phyloP scores from a whole-genome alignment of 2,797 vertebrate species.

The Neosilurus hyrtlii region DNA sequence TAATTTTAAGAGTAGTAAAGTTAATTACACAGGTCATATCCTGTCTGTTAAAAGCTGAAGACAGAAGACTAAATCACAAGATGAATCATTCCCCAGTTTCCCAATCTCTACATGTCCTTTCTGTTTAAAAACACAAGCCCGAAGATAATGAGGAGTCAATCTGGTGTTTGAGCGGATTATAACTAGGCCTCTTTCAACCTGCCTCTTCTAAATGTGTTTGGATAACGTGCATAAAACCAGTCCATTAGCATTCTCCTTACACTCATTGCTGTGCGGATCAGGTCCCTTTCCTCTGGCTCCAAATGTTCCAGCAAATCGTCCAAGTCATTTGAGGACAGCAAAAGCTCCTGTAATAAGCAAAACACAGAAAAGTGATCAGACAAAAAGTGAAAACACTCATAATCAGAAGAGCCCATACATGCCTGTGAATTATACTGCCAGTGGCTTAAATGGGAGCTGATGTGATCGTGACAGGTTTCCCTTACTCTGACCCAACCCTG shows the following conservation, averaged over 20 bases:
- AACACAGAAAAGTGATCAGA: constrained; percentile 15
- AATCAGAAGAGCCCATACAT: constrained; percentile 8
- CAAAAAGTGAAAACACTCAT: constrained; percentile 17
- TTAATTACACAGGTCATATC: not conserved
- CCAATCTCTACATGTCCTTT: not conserved
- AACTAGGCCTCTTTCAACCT: not conserved
- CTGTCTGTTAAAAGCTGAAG: constrained; percentile 14
- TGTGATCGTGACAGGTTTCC: not conserved
- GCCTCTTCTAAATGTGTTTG: constrained; percentile 5
- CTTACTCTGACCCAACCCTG: not conserved
- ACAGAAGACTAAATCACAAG: not conserved
- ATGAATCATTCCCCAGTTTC: not conserved
- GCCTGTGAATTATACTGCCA: not conserved
- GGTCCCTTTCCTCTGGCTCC: constrained; percentile 36
- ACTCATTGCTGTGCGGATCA: constrained; percentile 40
- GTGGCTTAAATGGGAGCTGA: not conserved
- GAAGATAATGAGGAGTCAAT: constrained; percentile 17
- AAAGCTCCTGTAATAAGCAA: constrained; percentile 60
- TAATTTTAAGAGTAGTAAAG: not conserved
- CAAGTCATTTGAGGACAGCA: constrained; percentile 74
- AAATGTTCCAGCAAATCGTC: constrained; percentile 63
- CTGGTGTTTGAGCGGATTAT: not conserved
- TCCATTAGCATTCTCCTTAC: constrained; percentile 56
- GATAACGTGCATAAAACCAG: not conserved
- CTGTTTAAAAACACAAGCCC: constrained; percentile 9